phyloP scores from a whole-genome alignment of 2,113 vertebrate species.

The Myotis lucifugus region DNA sequence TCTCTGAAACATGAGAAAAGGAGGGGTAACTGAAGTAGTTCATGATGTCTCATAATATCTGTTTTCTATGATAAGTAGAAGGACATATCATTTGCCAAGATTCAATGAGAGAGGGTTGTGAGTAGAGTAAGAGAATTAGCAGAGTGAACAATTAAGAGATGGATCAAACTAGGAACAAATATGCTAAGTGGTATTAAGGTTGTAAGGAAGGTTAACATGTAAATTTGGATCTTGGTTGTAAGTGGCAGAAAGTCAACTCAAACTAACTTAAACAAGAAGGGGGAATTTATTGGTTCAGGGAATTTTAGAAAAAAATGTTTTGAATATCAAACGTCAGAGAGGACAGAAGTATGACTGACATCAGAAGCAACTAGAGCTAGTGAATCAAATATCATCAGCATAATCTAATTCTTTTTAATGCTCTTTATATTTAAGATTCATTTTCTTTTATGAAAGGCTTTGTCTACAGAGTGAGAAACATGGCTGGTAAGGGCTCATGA shows the following conservation, averaged over 20 bases:
- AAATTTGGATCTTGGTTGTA: not conserved
- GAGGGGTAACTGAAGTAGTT: not conserved
- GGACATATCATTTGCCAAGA: conserved; percentile 10
- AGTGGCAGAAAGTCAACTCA: conserved; percentile 25
- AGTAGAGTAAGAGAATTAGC: conserved; percentile 37
- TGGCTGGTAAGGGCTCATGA: not conserved
- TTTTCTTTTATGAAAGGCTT: conserved; percentile 46
- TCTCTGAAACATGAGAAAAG: not conserved
- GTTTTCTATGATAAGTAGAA: conserved; percentile 23
- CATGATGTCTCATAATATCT: not conserved
- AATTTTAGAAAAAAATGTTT: conserved; percentile 7
- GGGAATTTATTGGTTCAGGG: not conserved
- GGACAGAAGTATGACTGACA: not conserved
- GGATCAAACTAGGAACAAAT: not conserved
- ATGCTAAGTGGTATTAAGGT: not conserved
- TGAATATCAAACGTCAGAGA: not conserved
- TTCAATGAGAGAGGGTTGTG: not conserved
- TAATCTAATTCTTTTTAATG: not conserved
- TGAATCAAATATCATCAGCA: not conserved
- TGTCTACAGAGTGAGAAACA: not conserved
- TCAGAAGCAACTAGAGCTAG: not conserved
- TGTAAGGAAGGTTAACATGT: not conserved
- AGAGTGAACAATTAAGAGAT: conserved; percentile 10
- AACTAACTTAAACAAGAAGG: not conserved
- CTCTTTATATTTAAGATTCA: conserved; percentile 37